phyloP scores from a whole-genome alignment of 2,888 invertebrate species.

The Dynastes tityus region DNA sequence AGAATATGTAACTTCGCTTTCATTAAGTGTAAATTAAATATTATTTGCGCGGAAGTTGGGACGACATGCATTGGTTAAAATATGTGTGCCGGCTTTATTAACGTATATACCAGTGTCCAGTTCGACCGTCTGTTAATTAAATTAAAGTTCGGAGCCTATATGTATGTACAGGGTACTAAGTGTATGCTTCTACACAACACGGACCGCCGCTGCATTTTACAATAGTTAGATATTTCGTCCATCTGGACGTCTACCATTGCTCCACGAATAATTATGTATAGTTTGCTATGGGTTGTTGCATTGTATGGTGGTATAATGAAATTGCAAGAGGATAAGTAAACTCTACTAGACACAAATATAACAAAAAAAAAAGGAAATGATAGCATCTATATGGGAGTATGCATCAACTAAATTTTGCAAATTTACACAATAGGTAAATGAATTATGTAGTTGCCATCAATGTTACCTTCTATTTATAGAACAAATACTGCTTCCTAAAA shows the following conservation, averaged over 20 bases:
- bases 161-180: neutral
- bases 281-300: no score
- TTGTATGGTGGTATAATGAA: no score
- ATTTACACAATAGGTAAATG: no score
- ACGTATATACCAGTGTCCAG: constrained; percentile 5
- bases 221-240: constrained; percentile 6
- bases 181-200: neutral
- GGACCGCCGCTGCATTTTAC: neutral
- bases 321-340: no score
- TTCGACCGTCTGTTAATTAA: constrained; percentile 28
- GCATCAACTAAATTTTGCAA: no score
- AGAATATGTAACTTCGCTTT: constrained; percentile 8
- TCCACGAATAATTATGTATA: no score
- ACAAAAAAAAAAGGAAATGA: no score
- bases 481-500: no score
- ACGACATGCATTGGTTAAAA: constrained; percentile 22
- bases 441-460: no score
- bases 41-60: constrained; percentile 18
- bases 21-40: constrained; percentile 18
- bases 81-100: constrained; percentile 25
- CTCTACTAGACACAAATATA: no score
- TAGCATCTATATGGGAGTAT: no score
- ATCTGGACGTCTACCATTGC: neutral
- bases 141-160: constrained; percentile 33
- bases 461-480: no score